These are phyloP conservation scores for Euzetes globulus DNA, from an alignment of 2,888 invertebrate species.

Conservation along the genomic window DNA sequence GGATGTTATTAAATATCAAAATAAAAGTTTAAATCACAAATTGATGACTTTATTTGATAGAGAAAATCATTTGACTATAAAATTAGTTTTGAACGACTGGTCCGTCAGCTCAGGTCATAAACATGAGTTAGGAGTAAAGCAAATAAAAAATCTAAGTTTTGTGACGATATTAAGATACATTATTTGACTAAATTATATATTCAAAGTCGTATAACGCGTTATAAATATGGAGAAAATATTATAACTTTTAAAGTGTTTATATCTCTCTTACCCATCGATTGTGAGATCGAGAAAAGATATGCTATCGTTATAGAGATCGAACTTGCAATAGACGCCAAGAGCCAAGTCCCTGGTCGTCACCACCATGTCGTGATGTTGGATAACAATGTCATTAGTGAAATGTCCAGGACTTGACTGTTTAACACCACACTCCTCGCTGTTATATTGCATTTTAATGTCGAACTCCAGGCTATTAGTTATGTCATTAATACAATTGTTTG, in stretches of 20 bases:
- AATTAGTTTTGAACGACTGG: no score
- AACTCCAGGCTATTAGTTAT: conserved; percentile 80
- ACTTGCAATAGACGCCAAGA: conserved; percentile 84
- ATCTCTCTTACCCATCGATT: conserved; percentile 33
- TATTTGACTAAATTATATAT: no score
- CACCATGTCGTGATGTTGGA: conserved; percentile 88
- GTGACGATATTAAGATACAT: no score
- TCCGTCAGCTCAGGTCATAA: no score
- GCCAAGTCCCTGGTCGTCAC: conserved; percentile 90
- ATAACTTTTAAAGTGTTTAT: not conserved
- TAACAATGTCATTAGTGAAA: conserved; percentile 81
- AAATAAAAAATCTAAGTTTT: no score
- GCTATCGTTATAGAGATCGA: conserved; percentile 86
- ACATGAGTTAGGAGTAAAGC: no score
- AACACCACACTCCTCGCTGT: conserved; percentile 52
- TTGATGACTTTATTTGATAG: not conserved
- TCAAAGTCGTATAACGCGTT: not conserved
- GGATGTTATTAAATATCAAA: no score
- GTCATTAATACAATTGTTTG: conserved; percentile 83
- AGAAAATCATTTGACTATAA: no score
- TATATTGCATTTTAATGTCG: conserved; percentile 83
- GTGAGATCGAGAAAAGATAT: conserved; percentile 54
- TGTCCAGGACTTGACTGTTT: conserved; percentile 60
- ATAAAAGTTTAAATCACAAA: not conserved
- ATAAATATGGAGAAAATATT: not conserved